These are phyloP conservation scores for Nematolebias whitei DNA, from an alignment of 2,113 vertebrate genomes.

Conservation along the genomic window DNA sequence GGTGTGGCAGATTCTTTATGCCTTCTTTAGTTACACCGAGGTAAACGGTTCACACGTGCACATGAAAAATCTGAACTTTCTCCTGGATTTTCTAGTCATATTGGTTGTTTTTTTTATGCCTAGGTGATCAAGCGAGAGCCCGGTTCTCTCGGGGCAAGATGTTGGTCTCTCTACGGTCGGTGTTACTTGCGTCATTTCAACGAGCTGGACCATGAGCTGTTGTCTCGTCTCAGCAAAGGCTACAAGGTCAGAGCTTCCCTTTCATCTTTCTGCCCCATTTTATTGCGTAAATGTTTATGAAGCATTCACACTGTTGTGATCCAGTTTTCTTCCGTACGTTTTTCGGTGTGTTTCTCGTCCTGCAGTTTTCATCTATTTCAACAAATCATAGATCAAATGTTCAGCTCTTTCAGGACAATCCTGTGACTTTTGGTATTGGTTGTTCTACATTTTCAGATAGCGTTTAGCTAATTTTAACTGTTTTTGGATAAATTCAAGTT, in stretches of 20 bases:
- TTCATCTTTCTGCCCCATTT: background rate
- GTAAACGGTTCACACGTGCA: slow-evolving; percentile 29
- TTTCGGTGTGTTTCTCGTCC: no score
- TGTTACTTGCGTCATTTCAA: slow-evolving; percentile 98
- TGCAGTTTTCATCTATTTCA: no score
- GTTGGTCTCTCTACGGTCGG: slow-evolving; percentile 97
- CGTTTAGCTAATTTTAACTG: no score
- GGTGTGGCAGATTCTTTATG: slow-evolving; percentile 98
- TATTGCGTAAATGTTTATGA: no score
- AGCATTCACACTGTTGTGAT: no score
- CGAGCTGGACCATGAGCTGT: slow-evolving; percentile 94
- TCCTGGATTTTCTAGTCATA: background rate
- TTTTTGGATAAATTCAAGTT: no score
- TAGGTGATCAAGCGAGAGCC: slow-evolving; percentile 94
- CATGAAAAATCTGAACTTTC: background rate
- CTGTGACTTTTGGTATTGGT: no score
- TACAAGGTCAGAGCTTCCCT: slow-evolving; percentile 81
- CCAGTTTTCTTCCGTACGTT: no score
- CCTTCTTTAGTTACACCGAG: slow-evolving; percentile 98
- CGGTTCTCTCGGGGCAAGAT: slow-evolving; percentile 92
- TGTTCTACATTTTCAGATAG: no score
- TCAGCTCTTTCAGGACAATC: no score
- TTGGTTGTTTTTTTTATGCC: background rate
- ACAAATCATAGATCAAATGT: no score
- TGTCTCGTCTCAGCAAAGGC: slow-evolving; percentile 94